Evolutionary conservation across 2,113 vertebrate genomes (phyloP).

Genomic region (Nesogale talazaci): DNA sequence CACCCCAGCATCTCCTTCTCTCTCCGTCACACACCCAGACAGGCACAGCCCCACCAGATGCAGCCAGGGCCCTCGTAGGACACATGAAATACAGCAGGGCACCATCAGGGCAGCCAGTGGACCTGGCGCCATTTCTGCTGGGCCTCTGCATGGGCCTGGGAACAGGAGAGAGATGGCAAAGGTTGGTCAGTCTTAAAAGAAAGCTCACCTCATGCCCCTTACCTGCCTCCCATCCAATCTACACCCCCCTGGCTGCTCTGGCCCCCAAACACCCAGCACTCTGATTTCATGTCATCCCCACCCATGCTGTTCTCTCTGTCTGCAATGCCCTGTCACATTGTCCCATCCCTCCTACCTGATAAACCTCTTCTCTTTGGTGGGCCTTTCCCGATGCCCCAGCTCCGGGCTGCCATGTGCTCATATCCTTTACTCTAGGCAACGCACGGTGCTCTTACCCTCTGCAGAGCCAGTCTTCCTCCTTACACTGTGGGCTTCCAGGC

Average conservation of each 20-base stretch:
- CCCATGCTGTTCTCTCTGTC: not conserved
- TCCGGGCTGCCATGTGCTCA: not conserved
- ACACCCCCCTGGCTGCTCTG: not conserved
- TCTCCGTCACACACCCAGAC: not conserved
- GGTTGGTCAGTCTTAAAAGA: not conserved
- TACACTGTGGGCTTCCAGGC: not conserved
- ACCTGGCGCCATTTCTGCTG: not conserved
- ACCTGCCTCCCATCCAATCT: not conserved
- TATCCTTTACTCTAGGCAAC: not conserved
- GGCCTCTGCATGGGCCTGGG: not conserved
- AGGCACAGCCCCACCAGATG: constrained; percentile 20
- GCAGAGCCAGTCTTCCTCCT: not conserved
- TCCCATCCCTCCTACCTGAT: not conserved
- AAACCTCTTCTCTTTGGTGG: not conserved
- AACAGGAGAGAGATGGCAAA: not conserved
- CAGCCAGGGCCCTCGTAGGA: not conserved
- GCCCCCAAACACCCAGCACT: not conserved
- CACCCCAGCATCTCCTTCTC: not conserved
- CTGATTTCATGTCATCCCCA: not conserved
- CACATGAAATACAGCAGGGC: not conserved
- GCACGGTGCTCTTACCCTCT: not conserved
- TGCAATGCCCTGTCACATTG: not conserved
- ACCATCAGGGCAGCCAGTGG: not conserved
- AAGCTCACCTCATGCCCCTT: not conserved
- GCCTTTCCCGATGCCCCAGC: not conserved